Evolutionary conservation across 1,140 invertebrate genomes (phyloP).

Genomic region (Hermetia illucens): DNA sequence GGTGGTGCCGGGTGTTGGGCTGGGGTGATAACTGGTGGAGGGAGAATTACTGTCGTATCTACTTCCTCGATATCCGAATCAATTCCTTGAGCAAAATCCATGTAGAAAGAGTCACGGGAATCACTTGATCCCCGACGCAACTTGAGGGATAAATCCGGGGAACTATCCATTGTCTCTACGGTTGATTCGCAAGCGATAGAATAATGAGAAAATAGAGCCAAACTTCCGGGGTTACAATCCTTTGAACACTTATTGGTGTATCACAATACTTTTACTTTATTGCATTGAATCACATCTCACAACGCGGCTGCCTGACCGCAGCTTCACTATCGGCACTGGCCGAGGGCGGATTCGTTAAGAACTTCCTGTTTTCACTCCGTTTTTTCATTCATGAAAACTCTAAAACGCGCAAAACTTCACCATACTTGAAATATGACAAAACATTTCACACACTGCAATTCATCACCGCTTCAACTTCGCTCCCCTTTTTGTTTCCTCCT

Average conservation of each 20-base stretch:
- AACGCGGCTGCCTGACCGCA: background rate
- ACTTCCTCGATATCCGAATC: slow-evolving; percentile 79
- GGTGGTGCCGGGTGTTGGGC: background rate
- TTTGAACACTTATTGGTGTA: background rate
- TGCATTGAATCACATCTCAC: background rate
- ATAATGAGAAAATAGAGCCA: too few species aligned
- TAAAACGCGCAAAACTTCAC: too few species aligned
- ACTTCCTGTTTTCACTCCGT: too few species aligned
- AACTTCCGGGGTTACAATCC: background rate
- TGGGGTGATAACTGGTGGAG: background rate
- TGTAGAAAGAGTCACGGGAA: slow-evolving; percentile 73
- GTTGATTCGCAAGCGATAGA: too few species aligned
- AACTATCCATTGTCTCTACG: slow-evolving; percentile 46
- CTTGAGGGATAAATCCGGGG: slow-evolving; percentile 68
- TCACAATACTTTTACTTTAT: background rate
- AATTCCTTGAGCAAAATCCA: slow-evolving; percentile 76
- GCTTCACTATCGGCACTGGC: background rate
- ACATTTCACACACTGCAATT: too few species aligned
- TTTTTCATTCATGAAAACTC: too few species aligned
- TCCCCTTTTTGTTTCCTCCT: too few species aligned
- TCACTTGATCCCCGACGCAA: slow-evolving; percentile 67
- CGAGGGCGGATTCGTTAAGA: too few species aligned
- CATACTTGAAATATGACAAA: too few species aligned
- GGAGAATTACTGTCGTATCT: slow-evolving; percentile 37
- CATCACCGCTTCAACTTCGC: too few species aligned